Conservation (phyloP, 2,888 invertebrate species). For the Calameuta filiformis region DNA sequence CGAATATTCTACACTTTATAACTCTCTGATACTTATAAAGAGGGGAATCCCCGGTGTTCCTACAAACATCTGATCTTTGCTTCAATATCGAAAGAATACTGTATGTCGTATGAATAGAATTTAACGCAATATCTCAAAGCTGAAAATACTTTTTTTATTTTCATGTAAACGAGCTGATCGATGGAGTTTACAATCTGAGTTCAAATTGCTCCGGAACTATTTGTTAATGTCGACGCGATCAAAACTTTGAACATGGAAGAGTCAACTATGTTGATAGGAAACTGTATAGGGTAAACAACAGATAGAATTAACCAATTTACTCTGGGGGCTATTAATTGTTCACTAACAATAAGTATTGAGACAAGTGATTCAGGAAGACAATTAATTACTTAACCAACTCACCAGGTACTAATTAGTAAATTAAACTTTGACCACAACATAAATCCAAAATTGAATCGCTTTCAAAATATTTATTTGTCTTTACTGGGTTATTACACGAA, state of each 20-base stretch:
- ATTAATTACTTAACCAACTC: background rate
- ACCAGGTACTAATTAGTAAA: background rate
- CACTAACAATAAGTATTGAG: background rate
- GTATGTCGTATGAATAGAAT: background rate
- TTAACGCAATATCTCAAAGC: background rate
- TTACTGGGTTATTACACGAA: slow-evolving; percentile 25
- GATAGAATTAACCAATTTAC: background rate
- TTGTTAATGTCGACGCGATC: background rate
- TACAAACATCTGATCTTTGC: too few species aligned
- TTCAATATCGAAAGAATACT: too few species aligned
- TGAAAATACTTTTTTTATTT: background rate
- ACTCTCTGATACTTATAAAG: background rate
- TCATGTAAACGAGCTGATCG: background rate
- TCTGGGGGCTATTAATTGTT: background rate
- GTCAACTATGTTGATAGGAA: background rate
- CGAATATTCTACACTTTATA: background rate
- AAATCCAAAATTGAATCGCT: slow-evolving; percentile 15
- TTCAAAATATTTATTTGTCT: slow-evolving; percentile 54
- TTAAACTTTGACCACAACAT: background rate
- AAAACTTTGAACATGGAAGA: background rate
- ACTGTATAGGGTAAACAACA: background rate
- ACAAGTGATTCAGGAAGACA: background rate
- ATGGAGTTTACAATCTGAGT: background rate
- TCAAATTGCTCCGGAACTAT: background rate
- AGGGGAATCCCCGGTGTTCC: background rate